Conservation (phyloP, 2,113 vertebrate genomes). For the Mirza zaza region DNA sequence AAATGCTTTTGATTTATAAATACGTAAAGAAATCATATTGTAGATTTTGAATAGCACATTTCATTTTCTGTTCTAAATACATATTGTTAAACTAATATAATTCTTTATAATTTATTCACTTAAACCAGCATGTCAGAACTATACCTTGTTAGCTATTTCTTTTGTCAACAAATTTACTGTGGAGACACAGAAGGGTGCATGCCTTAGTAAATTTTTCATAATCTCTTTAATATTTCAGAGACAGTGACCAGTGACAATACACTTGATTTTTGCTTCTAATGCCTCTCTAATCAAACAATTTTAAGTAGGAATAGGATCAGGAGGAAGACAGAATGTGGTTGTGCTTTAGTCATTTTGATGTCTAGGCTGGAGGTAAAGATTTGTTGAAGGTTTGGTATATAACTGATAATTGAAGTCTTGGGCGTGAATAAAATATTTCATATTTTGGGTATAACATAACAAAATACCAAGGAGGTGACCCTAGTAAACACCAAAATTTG, state of each 20-base stretch:
- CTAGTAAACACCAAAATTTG: neutral
- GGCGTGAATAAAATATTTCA: neutral
- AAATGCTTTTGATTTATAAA: neutral
- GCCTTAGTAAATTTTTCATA: neutral
- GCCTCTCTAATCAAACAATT: neutral
- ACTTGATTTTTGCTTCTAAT: neutral
- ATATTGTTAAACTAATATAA: neutral
- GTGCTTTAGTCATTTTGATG: neutral
- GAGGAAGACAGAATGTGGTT: neutral
- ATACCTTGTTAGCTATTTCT: neutral
- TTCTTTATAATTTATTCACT: neutral
- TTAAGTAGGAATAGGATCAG: neutral
- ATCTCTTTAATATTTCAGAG: neutral
- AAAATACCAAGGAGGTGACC: neutral
- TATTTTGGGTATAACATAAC: neutral
- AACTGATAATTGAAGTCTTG: neutral
- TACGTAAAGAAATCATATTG: neutral
- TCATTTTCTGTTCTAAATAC: neutral
- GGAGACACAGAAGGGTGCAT: neutral
- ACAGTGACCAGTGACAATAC: neutral
- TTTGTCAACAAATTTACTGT: neutral
- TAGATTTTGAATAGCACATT: neutral
- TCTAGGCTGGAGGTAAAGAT: neutral
- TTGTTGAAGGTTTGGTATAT: neutral
- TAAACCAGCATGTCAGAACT: neutral